Base-by-base conservation (phyloP, 2,113 vertebrate genomes). In the Phalacrocorax pelagicus region DNA sequence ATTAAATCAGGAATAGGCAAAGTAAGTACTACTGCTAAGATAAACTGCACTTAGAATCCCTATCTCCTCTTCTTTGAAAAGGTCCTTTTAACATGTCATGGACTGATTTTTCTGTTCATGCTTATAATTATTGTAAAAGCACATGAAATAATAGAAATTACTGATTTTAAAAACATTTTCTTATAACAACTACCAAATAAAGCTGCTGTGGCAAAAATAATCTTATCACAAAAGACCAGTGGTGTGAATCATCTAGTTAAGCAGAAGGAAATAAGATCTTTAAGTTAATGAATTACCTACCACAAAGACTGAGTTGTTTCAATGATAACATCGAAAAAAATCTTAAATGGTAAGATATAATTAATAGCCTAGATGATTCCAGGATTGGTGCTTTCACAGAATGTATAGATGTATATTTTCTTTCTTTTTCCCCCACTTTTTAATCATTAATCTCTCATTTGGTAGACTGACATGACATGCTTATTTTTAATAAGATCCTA, bases 261-360 rank as follows among this genome's bases (percentile, higher is more conserved):
- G 32, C 32, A 44, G 11, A 91, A 90, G 14, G 3, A 84, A 94
- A 73, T 5, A 38, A 65, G 85, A 11, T 55, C 3, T 79, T 88
- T 67, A 38, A 7, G 3, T 29, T 58, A 38, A 36, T 46, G 16
- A 70, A 3, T 58, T 84, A 70, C 7, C 17, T 52, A 21, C 29
- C 36, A 42, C 29, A 81, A 52, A 58, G 34, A 3, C 0, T 51
- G 8, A 49, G 8, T 29, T 47, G 8, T 71, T 86, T 81, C 29
- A 67, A 44, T 3, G 4, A 42, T 4, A 2, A 47, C 0, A 0
- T 63, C 12, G 80, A 86, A 93, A 75, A 49, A 54, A 26, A 21
- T 22, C 14, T 38, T 90, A 46, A 42, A 57, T 46, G 27, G n/a
- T 54, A 95, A 86, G 9, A 83, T 61, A 5, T 6, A 7, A 22